A percentile compares a stretch with the other conserved stretches of the same genome.
Conservation (phyloP, 1,140 invertebrate genomes). For the Himalopsyche phryganea region DNA sequence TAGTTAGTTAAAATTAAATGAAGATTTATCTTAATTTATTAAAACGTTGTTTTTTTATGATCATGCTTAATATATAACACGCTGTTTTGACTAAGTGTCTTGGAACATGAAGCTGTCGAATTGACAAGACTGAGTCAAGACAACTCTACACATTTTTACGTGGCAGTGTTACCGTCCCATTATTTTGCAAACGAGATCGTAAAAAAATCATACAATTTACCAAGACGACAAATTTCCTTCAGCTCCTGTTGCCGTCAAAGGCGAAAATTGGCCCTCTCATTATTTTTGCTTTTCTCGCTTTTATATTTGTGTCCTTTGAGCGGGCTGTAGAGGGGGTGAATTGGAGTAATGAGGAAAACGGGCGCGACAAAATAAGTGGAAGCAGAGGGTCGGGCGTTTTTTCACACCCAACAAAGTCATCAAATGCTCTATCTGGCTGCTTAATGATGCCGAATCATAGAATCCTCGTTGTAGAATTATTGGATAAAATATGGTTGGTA, state of each 20-base stretch:
- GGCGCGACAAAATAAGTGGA: slow-evolving; percentile 1
- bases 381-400: slow-evolving; percentile 12
- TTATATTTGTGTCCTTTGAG: slow-evolving; percentile 33
- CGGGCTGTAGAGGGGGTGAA: too few species aligned
- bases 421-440: slow-evolving; percentile 1
- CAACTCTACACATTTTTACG: background rate
- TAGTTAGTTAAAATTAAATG: too few species aligned
- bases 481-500: too few species aligned
- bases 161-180: slow-evolving; percentile 26
- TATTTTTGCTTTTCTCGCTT: slow-evolving; percentile 30
- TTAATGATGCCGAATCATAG: slow-evolving; percentile 27
- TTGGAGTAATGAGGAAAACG: slow-evolving; percentile 32
- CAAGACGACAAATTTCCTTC: slow-evolving; percentile 29
- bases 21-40: too few species aligned
- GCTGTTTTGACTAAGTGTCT: too few species aligned
- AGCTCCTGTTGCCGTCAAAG: slow-evolving; percentile 29
- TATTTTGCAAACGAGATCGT: slow-evolving; percentile 32
- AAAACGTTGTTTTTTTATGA: too few species aligned
- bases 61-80: too few species aligned
- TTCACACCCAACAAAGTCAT: slow-evolving; percentile 18
- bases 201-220: slow-evolving; percentile 33
- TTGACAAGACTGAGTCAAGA: too few species aligned
- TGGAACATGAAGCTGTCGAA: too few species aligned
- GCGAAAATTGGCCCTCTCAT: slow-evolving; percentile 33
- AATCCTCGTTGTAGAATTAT: too few species aligned